Base-by-base conservation (phyloP, 2,797 vertebrate genomes). In the Poecilia gillii region DNA sequence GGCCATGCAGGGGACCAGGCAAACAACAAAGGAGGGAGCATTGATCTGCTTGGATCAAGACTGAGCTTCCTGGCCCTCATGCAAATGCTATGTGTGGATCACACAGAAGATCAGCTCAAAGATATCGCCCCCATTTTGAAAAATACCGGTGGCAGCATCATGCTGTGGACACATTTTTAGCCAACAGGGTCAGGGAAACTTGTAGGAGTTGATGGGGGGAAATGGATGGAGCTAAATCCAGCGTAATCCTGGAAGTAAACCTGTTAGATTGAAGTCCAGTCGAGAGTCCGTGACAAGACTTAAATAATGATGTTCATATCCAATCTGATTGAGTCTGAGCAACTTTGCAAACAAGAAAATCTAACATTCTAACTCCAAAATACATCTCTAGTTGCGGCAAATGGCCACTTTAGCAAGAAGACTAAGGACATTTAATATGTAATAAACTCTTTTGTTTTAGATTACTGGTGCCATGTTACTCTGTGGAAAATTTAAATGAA, bases 401-500 rank as follows among this genome's bases (percentile, higher is more conserved):
- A 33, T 33, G 28, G 57, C 14, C 31, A 62, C 14, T 33, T 59
- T 6, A 33, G 28, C 57, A 33, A 62, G 28, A 31, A 31, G 14
- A 31, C 31, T 6, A 4, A 62, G 1, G 14, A 33, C 16, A 62
- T 6, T 62, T 0, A 31, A 14, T 7, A 33, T 11, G 1, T 33
- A 41, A 41, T 55, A n/a, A 55, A 53, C 31, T 4, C 0, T 51
- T 51, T 23, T 51, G 49, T 23, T 73, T 79, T 20, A 74, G 3
- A 81, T 81, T 53, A 62, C 33, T 80, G 51, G 2, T 43, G 81
- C 80, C 39, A 70, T 66, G 68, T 75, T 55, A 47, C 1, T 73
- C 64, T 14, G 28, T 72, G 25, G 57, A 46, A 81, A 45, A 75
- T 18, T 9, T 12, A 75, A 75, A 59, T 43, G 18, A 43, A 59